A percentile compares a stretch with the other conserved stretches of the same genome.
These are phyloP conservation scores for Lateolabrax maculatus DNA, from an alignment of 2,797 vertebrate species.

Conservation along the genomic window DNA sequence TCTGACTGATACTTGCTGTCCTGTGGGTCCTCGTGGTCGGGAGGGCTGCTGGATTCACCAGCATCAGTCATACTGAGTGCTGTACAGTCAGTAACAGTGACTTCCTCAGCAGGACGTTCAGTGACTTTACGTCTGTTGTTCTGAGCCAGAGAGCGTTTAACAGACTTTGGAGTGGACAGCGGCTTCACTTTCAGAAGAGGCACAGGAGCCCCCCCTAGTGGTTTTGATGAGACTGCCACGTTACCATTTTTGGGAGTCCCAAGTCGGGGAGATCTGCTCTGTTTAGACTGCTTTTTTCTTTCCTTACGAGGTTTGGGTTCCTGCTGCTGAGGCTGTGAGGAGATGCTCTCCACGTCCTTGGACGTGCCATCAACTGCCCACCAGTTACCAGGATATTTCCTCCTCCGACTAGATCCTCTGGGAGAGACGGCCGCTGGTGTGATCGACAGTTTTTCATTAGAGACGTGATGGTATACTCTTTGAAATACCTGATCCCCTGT, in stretches of 20 bases:
- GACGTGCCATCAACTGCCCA: constrained; percentile 45
- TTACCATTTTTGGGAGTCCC: constrained; percentile 38
- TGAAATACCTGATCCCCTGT: constrained; percentile 72
- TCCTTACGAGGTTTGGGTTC: constrained; percentile 7
- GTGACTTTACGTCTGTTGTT: constrained; percentile 21
- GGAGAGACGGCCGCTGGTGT: neutral
- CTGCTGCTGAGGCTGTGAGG: constrained; percentile 21
- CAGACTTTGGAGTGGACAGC: constrained; percentile 49
- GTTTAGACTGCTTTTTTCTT: constrained; percentile 27
- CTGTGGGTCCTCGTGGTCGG: neutral
- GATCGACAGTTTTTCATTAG: constrained; percentile 4
- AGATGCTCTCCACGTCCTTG: constrained; percentile 7
- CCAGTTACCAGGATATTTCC: constrained; percentile 60
- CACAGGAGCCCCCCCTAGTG: constrained; percentile 32
- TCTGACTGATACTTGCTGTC: constrained; percentile 41
- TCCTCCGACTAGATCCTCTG: constrained; percentile 36
- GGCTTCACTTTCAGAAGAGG: constrained; percentile 9
- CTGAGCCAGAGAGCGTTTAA: constrained; percentile 63
- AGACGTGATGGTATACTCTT: constrained; percentile 40
- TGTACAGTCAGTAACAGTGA: neutral
- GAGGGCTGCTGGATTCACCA: constrained; percentile 9
- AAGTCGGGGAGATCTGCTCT: neutral
- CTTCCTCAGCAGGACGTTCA: constrained; percentile 26
- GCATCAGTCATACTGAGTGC: constrained; percentile 19
- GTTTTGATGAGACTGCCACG: neutral